Percentiles rank a stretch among this genome's conserved stretches.
Evolutionary conservation across 2,888 invertebrate genomes (phyloP).

Genomic region (Tethea ocularis): DNA sequence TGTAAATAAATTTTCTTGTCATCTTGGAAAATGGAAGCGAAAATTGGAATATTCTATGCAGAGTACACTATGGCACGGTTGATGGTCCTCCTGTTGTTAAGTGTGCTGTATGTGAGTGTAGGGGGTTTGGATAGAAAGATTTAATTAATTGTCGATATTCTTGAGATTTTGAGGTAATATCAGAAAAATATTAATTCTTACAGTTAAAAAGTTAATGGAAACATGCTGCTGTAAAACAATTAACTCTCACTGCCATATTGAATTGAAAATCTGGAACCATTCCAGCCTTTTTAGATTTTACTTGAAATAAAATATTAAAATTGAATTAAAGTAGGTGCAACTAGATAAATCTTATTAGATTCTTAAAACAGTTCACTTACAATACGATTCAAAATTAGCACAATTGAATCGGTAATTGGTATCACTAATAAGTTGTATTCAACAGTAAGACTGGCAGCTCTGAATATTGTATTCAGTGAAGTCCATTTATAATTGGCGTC

Average conservation of each 20-base stretch:
- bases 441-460: conserved; percentile 24
- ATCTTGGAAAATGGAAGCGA: no score
- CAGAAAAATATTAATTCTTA: background rate
- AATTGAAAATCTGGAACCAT: background rate
- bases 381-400: background rate
- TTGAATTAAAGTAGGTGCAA: background rate
- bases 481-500: conserved; percentile 59
- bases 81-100: no score
- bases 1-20: conserved; percentile 10
- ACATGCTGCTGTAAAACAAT: background rate
- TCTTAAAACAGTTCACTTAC: background rate
- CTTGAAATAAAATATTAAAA: background rate
- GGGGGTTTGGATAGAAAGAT: no score
- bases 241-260: background rate
- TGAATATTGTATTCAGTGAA: conserved; percentile 41
- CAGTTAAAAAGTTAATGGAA: background rate
- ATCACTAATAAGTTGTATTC: background rate
- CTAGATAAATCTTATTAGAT: no score
- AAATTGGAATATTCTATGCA: no score
- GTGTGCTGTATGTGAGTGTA: no score
- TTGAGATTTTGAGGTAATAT: no score
- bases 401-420: background rate
- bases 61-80: no score
- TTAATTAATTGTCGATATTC: no score
- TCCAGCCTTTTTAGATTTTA: background rate